phyloP scores from a whole-genome alignment of 2,797 vertebrate species.

The Pseudocheirus occidentalis region DNA sequence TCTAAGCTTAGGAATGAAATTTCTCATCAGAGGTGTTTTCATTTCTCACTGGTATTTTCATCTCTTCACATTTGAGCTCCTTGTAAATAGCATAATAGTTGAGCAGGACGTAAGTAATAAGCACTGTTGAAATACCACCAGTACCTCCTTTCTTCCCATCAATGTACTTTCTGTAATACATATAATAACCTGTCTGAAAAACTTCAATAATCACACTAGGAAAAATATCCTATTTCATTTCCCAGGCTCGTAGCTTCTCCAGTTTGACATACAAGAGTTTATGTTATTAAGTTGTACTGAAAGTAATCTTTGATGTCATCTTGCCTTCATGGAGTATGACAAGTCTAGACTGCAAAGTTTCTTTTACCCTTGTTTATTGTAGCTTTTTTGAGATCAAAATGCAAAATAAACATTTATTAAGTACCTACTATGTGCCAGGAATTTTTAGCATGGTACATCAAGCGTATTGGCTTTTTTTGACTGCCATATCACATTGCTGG shows the following conservation, averaged over 20 bases:
- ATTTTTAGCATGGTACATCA: too few species aligned
- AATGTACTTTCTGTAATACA: slow-evolving; percentile 94
- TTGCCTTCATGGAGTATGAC: background rate
- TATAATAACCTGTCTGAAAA: slow-evolving; percentile 85
- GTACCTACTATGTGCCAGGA: too few species aligned
- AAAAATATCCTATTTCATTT: slow-evolving; percentile 89
- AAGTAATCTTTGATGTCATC: background rate
- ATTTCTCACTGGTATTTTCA: slow-evolving; percentile 93
- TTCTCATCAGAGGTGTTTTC: background rate
- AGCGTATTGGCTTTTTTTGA: too few species aligned
- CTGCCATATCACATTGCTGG: too few species aligned
- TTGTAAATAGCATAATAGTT: slow-evolving; percentile 93
- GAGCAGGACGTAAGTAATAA: slow-evolving; percentile 88
- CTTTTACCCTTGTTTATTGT: too few species aligned
- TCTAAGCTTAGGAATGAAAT: slow-evolving; percentile 17
- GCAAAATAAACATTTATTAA: too few species aligned
- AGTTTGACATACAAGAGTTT: slow-evolving; percentile 94
- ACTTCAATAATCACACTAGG: slow-evolving; percentile 87
- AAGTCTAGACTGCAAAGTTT: too few species aligned
- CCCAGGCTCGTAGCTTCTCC: slow-evolving; percentile 90
- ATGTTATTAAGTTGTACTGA: slow-evolving; percentile 90
- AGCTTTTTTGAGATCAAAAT: too few species aligned
- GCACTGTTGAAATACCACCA: slow-evolving; percentile 90
- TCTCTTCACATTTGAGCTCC: slow-evolving; percentile 93
- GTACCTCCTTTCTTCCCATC: slow-evolving; percentile 92